Evolutionary conservation across 1,140 invertebrate species (phyloP).

Genomic region (Ips typographus): DNA sequence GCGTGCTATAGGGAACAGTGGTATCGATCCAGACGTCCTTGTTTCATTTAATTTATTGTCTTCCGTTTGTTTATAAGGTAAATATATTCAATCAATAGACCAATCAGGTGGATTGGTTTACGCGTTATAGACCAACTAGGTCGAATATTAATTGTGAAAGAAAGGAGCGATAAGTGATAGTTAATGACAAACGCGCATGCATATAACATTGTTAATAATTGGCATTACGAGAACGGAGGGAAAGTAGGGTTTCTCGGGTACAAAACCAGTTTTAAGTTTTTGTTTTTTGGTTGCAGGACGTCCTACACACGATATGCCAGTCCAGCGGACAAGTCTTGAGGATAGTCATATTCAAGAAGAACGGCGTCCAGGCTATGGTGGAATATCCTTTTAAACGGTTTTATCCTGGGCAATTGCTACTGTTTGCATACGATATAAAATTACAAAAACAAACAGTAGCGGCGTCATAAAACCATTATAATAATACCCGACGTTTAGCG

Average conservation of each 20-base stretch:
- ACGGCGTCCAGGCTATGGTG: constrained; percentile 98
- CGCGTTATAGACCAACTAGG: not conserved
- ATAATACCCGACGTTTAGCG: constrained; percentile 10
- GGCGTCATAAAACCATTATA: constrained; percentile 20
- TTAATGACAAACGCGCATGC: constrained; percentile 3
- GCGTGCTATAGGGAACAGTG: not conserved
- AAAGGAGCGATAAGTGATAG: constrained; percentile 12
- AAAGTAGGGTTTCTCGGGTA: constrained; percentile 2
- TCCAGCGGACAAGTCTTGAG: constrained; percentile 94
- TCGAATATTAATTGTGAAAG: constrained; percentile 6
- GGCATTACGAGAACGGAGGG: not conserved
- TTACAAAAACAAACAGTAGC: constrained; percentile 24
- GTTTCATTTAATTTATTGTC: not conserved
- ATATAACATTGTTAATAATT: constrained; percentile 8
- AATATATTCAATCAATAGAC: not conserved
- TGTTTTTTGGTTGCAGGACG: constrained; percentile 79
- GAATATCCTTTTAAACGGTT: constrained; percentile 82
- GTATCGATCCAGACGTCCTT: constrained; percentile 4
- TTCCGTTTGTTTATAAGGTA: not conserved
- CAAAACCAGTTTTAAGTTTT: not conserved
- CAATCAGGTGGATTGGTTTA: not conserved
- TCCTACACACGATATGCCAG: constrained; percentile 94
- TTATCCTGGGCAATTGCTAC: not conserved
- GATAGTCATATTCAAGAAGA: constrained; percentile 99
- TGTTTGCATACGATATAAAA: constrained; percentile 17